phyloP scores from a whole-genome alignment of 2,797 vertebrate species.

The Sebastes vulpes region DNA sequence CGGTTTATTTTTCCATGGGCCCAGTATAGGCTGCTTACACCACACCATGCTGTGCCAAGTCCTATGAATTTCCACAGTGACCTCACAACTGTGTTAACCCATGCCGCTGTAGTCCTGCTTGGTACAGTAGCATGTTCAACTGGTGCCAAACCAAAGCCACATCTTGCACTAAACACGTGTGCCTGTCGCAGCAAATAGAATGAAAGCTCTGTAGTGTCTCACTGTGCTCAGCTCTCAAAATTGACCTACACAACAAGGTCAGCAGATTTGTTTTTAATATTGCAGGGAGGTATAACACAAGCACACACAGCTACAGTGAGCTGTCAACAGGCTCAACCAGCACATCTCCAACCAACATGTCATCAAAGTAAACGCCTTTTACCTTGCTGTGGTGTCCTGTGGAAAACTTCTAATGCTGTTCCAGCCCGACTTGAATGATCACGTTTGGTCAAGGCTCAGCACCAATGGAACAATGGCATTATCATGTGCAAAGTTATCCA shows the following conservation, averaged over 20 bases:
- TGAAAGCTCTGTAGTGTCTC: not conserved
- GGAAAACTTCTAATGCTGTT: not conserved
- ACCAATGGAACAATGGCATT: not conserved
- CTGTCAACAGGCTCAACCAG: not conserved
- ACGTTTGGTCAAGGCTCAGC: not conserved
- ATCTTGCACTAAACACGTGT: not conserved
- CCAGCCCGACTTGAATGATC: not conserved
- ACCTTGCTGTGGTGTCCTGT: not conserved
- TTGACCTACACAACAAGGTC: not conserved
- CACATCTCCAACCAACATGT: not conserved
- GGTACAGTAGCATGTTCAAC: not conserved
- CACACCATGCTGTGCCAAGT: not conserved
- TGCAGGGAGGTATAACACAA: not conserved
- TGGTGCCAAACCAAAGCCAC: not conserved
- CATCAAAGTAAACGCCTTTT: not conserved
- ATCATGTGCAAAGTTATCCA: not conserved
- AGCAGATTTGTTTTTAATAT: not conserved
- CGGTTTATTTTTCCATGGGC: not conserved
- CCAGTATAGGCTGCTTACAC: not conserved
- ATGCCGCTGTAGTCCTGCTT: not conserved
- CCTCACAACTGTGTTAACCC: not conserved
- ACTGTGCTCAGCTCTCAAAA: not conserved
- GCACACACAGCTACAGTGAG: not conserved
- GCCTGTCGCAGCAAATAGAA: not conserved
- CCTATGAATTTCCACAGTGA: not conserved